Evolutionary conservation across 2,888 invertebrate species (phyloP), one percentile per base, ranked within the genome.

Genomic region (Meiosimyza decipiens): DNA sequence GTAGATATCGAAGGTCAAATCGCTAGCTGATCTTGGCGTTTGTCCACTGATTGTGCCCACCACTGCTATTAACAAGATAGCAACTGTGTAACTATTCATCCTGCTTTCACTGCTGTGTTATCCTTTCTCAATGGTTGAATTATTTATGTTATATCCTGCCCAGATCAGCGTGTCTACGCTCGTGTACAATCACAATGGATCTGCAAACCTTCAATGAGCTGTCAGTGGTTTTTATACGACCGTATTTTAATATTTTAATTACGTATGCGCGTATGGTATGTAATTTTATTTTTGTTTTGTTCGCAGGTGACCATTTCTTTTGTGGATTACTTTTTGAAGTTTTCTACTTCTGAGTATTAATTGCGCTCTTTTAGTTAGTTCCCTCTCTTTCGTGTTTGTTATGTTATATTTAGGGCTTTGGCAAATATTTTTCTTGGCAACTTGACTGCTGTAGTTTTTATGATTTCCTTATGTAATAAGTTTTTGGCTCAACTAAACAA

Each of bases 1-100:
- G 84, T 92, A 93, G 86, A 93, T 91, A 81, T 92, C 92, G 76
- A 88, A 88, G 18, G 91, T 88, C 81, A 93, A 86, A 76, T 90
- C 91, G 3, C 91, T 88, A 2, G 92, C 92, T n/a, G 92, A 90
- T 6, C 79, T 80, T 49, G 81, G 79, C 13, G 71, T 74, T 67
- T 65, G 75, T 60, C 67, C 90, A 7, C 90, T 85, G 2, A 92
- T 92, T n/a, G 91, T 89, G 40, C 79, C 77, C 55, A 75, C 73
- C 62, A 77, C 78, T 73, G 79, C 78, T 78, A 81, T 60, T 57
- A 81, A 80, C 73, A 82, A 79, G 71, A 81, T 76, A 59, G 75
- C 76, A 73, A 80, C 52, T n/a, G 9, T 47, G 70, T 40, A 80
- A 74, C 79, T 79, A 71, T 82, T 81, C 85, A 85, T 85, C 81